These are phyloP conservation scores for Cyclargus thomasi DNA, from an alignment of 1,140 invertebrate species.

Conservation along the genomic window DNA sequence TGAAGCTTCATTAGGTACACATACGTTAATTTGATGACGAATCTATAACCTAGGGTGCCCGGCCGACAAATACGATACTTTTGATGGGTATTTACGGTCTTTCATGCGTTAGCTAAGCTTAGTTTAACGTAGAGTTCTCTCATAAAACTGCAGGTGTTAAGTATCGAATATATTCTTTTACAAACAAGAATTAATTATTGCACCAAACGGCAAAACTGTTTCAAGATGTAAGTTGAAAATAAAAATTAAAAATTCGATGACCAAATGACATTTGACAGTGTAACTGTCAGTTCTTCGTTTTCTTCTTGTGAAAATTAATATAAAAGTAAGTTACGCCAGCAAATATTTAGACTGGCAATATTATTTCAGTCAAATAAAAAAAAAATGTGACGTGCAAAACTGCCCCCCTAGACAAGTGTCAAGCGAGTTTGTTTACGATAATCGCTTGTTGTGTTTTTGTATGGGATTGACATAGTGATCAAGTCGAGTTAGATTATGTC, in stretches of 20 bases:
- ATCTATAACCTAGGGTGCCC: slow-evolving; percentile 50
- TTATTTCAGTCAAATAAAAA: too few relatives aligned
- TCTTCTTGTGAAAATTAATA: too few relatives aligned
- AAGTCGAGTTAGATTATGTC: too few relatives aligned
- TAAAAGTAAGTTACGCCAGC: too few relatives aligned
- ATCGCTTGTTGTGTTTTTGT: too few relatives aligned
- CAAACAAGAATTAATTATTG: background rate
- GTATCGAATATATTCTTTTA: background rate
- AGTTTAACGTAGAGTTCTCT: background rate
- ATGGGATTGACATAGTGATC: too few relatives aligned
- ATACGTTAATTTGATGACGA: slow-evolving; percentile 49
- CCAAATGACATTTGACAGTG: background rate
- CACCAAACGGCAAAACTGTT: background rate
- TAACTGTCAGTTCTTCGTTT: too few relatives aligned
- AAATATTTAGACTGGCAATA: too few relatives aligned
- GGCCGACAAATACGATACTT: slow-evolving; percentile 29
- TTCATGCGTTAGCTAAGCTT: background rate
- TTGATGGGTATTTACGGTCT: background rate
- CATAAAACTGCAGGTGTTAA: background rate
- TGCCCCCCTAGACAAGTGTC: too few relatives aligned
- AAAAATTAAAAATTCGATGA: background rate
- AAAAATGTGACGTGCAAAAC: too few relatives aligned
- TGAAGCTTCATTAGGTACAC: slow-evolving; percentile 45
- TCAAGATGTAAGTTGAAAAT: slow-evolving; percentile 1
- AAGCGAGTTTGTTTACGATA: too few relatives aligned